These are phyloP conservation scores for Pipra filicauda DNA, from an alignment of 2,113 vertebrate genomes.

Conservation along the genomic window DNA sequence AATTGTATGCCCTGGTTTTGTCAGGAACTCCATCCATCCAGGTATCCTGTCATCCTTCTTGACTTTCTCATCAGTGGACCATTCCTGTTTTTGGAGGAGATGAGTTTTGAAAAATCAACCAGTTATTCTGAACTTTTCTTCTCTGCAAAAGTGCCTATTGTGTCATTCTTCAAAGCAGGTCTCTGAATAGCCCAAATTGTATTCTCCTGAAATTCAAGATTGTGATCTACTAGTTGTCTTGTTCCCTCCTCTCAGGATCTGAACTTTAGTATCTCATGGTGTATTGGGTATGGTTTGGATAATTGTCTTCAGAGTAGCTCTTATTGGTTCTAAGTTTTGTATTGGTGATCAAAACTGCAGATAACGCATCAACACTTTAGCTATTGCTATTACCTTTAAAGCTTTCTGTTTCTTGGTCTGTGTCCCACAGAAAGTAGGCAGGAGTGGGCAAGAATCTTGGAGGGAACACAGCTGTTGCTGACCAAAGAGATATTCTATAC, in stretches of 20 bases:
- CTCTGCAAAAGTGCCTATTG: not conserved
- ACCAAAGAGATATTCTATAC: not conserved
- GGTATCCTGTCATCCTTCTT: not conserved
- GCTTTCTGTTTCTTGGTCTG: not conserved
- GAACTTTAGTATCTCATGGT: accelerated
- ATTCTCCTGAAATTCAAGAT: not conserved
- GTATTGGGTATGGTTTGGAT: not conserved
- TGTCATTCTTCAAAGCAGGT: not conserved
- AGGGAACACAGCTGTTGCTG: not conserved
- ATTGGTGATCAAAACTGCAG: not conserved
- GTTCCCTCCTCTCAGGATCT: not conserved
- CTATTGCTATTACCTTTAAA: not conserved
- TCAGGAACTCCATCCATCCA: not conserved
- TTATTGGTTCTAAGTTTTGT: not conserved
- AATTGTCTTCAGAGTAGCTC: not conserved
- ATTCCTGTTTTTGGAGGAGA: not conserved
- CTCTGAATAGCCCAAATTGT: not conserved
- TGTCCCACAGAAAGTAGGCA: not conserved
- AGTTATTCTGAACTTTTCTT: not conserved
- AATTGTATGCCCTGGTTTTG: not conserved
- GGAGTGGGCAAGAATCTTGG: not conserved
- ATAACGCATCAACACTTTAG: not conserved
- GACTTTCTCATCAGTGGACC: not conserved
- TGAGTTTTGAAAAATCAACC: not conserved
- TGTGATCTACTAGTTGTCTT: not conserved